Evolutionary conservation across 37 sponge, comb jelly and placozoan species (phyloP).

Genomic region (Haliclona indistincta): DNA sequence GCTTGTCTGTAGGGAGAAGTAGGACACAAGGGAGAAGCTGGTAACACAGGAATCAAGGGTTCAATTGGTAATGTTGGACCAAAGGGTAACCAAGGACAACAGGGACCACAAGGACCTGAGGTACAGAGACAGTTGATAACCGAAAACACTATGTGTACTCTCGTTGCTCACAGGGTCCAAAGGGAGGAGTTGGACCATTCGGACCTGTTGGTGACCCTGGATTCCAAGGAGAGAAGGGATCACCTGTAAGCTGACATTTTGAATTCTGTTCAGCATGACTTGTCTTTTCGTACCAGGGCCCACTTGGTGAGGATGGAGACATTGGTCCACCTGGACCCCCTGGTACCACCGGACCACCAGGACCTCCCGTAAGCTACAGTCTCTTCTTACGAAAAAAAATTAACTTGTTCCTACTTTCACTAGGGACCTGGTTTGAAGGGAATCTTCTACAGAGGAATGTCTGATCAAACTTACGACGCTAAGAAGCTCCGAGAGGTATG

Average conservation of each 20-base stretch:
- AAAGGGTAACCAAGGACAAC: slow-evolving; percentile 55
- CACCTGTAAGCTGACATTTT: slow-evolving; percentile 18
- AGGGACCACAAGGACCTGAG: slow-evolving; percentile 56
- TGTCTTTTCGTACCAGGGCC: background rate
- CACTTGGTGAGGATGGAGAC: slow-evolving; percentile 8
- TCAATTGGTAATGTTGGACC: slow-evolving; percentile 41
- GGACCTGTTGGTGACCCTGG: slow-evolving; percentile 37
- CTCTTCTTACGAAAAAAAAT: background rate
- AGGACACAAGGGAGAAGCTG: slow-evolving; percentile 54
- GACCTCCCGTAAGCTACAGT: slow-evolving; percentile 48
- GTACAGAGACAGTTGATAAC: background rate
- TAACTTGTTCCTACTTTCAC: background rate
- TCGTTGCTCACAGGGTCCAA: slow-evolving; percentile 41
- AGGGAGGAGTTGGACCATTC: slow-evolving; percentile 31
- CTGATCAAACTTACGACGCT: slow-evolving; percentile 38
- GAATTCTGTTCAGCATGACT: background rate
- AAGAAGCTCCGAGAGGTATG: slow-evolving; percentile 40
- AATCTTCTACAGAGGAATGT: slow-evolving; percentile 41
- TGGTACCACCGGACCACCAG: slow-evolving; percentile 51
- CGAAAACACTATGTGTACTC: background rate
- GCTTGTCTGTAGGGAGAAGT: slow-evolving; percentile 30
- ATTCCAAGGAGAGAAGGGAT: slow-evolving; percentile 60
- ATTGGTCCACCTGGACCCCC: slow-evolving; percentile 30
- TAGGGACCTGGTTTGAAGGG: background rate
- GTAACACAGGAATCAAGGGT: slow-evolving; percentile 40